Percentiles rank a stretch among this genome's conserved stretches.
phyloP scores from a whole-genome alignment of 2,797 vertebrate genomes.

The Ptychadena robeensis region DNA sequence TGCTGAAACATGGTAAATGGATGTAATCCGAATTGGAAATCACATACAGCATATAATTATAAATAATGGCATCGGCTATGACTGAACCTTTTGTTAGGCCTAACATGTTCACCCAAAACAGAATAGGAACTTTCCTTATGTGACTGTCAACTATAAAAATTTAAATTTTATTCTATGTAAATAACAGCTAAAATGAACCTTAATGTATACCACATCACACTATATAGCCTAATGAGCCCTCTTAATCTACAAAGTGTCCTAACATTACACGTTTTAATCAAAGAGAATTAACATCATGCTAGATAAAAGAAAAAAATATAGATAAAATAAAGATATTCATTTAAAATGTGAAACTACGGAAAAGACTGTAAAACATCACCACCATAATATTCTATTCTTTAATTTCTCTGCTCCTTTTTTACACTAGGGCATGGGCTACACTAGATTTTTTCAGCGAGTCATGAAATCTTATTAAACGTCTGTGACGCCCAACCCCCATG shows the following conservation, averaged over 20 bases:
- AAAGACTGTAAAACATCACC: background rate
- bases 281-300: background rate
- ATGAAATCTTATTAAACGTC: too few species aligned
- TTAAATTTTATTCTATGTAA: background rate
- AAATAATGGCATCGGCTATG: constrained; percentile 33
- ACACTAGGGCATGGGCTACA: background rate
- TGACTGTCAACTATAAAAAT: background rate
- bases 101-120: constrained; percentile 32
- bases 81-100: constrained; percentile 39
- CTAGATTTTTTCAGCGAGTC: too few species aligned
- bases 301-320: background rate
- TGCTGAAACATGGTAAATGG: constrained; percentile 37
- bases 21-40: constrained; percentile 40
- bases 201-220: background rate
- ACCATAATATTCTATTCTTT: background rate
- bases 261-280: background rate
- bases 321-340: background rate
- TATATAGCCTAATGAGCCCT: background rate
- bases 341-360: background rate
- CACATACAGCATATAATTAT: constrained; percentile 35
- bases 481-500: too few species aligned
- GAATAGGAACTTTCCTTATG: background rate
- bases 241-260: background rate
- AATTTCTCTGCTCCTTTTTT: background rate
- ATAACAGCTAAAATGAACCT: background rate